Conservation (phyloP, 2,797 vertebrate genomes). For the Pseudotriccus pelzelni region DNA sequence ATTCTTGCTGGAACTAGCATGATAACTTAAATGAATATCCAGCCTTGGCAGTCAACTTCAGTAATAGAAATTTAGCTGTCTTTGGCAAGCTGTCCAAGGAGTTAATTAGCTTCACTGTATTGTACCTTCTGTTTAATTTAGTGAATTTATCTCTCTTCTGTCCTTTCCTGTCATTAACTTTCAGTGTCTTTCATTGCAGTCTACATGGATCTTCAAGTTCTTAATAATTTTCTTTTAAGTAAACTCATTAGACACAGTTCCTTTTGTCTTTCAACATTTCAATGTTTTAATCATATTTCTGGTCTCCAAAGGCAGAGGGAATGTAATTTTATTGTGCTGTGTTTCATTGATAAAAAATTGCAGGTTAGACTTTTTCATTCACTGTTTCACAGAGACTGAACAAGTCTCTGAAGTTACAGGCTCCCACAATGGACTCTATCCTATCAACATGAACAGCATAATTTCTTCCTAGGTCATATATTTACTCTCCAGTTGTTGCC, state of each 20-base stretch:
- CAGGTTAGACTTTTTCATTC: background rate
- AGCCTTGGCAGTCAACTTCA: background rate
- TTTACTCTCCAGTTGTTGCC: background rate
- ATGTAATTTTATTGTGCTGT: background rate
- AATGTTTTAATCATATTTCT: constrained; percentile 4
- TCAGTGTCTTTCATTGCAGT: background rate
- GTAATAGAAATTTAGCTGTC: background rate
- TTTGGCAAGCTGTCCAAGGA: constrained; percentile 33
- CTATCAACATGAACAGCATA: background rate
- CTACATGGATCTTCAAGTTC: constrained; percentile 11
- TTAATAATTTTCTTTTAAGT: background rate
- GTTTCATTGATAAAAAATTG: background rate
- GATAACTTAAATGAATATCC: background rate
- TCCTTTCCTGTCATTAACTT: constrained; percentile 27
- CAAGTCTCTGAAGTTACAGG: background rate
- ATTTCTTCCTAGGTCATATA: background rate
- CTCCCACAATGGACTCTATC: background rate
- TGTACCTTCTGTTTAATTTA: constrained; percentile 26
- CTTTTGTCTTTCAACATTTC: constrained; percentile 1
- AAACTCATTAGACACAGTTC: constrained; percentile 27
- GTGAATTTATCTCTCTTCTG: background rate
- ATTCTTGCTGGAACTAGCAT: background rate
- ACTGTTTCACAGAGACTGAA: background rate
- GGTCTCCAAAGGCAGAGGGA: background rate
- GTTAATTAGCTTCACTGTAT: constrained; percentile 4